phyloP scores from a whole-genome alignment of 2,113 vertebrate species.

The Lophura nycthemera region DNA sequence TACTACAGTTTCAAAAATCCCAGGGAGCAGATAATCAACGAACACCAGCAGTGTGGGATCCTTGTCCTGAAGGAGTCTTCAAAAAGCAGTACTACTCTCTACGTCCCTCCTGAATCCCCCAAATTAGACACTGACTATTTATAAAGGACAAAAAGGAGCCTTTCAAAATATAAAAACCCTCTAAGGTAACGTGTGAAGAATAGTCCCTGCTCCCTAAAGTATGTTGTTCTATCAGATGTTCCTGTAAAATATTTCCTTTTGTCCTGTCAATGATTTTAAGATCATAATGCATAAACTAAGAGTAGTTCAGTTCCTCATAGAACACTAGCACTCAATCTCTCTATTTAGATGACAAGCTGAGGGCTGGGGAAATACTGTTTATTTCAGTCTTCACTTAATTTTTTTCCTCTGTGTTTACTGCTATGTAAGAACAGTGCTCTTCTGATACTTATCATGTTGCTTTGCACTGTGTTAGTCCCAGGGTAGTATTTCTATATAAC shows the following conservation, averaged over 20 bases:
- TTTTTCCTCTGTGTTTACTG: neutral
- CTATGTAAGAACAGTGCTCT: neutral
- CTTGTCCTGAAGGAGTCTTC: neutral
- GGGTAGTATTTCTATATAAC: neutral
- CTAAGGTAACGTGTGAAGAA: neutral
- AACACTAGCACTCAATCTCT: neutral
- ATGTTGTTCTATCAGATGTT: neutral
- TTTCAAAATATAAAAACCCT: neutral
- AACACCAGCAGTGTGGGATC: neutral
- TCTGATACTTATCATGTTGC: neutral
- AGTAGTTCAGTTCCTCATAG: neutral
- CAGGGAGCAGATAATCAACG: neutral
- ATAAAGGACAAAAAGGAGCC: neutral
- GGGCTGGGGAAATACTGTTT: neutral
- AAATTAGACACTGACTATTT: neutral
- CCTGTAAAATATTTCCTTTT: neutral
- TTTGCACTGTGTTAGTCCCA: neutral
- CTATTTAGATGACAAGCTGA: neutral
- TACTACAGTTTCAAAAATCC: neutral
- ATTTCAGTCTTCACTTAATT: constrained; percentile 1
- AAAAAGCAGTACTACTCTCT: neutral
- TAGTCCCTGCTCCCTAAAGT: neutral
- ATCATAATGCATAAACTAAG: neutral
- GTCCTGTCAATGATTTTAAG: neutral
- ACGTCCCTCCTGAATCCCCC: neutral